Conservation (phyloP, 2,797 vertebrate species). For the Anabas testudineus region DNA sequence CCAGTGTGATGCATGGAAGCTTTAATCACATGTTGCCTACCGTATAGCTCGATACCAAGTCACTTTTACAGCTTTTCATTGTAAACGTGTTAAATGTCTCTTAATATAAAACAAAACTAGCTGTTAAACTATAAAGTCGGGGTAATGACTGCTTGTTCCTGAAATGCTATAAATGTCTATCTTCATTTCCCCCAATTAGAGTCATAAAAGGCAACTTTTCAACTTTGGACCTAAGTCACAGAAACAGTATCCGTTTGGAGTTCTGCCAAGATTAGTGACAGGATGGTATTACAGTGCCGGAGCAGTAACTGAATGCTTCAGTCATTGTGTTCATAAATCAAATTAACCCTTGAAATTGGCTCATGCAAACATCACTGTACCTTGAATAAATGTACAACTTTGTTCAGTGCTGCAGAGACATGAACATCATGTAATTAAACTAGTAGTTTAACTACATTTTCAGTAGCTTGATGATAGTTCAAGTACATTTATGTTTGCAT, state of each 20-base stretch:
- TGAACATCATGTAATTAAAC: too few relatives aligned
- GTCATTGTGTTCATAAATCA: constrained; percentile 43
- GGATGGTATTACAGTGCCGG: constrained; percentile 46
- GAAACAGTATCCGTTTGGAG: constrained; percentile 59
- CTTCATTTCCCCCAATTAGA: constrained; percentile 71
- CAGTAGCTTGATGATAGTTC: too few relatives aligned
- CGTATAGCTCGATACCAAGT: constrained; percentile 54
- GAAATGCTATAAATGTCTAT: constrained; percentile 62
- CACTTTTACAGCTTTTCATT: constrained; percentile 57
- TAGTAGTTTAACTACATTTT: too few relatives aligned
- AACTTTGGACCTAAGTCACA: constrained; percentile 82
- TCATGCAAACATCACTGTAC: constrained; percentile 3
- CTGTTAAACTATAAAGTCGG: constrained; percentile 72
- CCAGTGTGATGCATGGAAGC: neutral
- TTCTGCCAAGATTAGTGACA: constrained; percentile 60
- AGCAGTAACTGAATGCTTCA: constrained; percentile 43
- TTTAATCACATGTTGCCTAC: constrained; percentile 50
- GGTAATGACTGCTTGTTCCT: constrained; percentile 44
- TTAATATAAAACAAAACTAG: constrained; percentile 70
- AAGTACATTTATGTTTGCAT: too few relatives aligned
- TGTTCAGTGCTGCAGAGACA: neutral
- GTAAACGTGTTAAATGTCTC: constrained; percentile 52
- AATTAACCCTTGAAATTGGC: constrained; percentile 3
- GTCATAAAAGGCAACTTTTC: constrained; percentile 76
- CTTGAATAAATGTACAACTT: neutral